Evolutionary conservation across 1,140 invertebrate genomes (phyloP).

Genomic region (Propsilocerus akamusi): DNA sequence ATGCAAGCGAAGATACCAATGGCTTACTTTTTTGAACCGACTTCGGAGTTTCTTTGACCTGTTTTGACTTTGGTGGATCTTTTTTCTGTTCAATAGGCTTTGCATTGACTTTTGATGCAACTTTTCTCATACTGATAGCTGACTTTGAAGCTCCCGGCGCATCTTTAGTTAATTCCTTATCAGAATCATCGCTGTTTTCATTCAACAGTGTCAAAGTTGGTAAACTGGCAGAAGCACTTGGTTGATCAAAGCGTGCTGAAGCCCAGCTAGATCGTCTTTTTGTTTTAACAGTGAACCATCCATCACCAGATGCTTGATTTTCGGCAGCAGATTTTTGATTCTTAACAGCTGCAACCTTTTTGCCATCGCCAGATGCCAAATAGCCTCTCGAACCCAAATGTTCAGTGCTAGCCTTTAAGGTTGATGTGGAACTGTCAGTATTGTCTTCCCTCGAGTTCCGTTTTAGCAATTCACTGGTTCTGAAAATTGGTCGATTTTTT

Average conservation of each 20-base stretch:
- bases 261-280: slow-evolving; percentile 36
- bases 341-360: too few relatives aligned
- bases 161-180: slow-evolving; percentile 7
- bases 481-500: neutral
- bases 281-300: slow-evolving; percentile 45
- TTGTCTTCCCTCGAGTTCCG: slow-evolving; percentile 16
- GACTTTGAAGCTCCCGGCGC: neutral
- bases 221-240: slow-evolving; percentile 42
- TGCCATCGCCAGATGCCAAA: slow-evolving; percentile 9
- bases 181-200: slow-evolving; percentile 20
- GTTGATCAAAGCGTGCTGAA: slow-evolving; percentile 38
- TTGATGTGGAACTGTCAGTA: slow-evolving; percentile 20
- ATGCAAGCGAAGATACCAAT: neutral
- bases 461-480: neutral
- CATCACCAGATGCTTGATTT: slow-evolving; percentile 28
- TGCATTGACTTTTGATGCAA: neutral
- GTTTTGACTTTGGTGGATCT: slow-evolving; percentile 18
- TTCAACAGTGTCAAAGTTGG: slow-evolving; percentile 33
- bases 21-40: slow-evolving; percentile 24
- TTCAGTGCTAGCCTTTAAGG: slow-evolving; percentile 21
- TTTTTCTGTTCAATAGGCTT: slow-evolving; percentile 6
- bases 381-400: slow-evolving; percentile 23
- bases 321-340: slow-evolving; percentile 13
- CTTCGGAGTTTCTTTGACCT: slow-evolving; percentile 28
- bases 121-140: neutral